Conservation (phyloP, 2,113 vertebrate genomes). For the Microcebus murinus region DNA sequence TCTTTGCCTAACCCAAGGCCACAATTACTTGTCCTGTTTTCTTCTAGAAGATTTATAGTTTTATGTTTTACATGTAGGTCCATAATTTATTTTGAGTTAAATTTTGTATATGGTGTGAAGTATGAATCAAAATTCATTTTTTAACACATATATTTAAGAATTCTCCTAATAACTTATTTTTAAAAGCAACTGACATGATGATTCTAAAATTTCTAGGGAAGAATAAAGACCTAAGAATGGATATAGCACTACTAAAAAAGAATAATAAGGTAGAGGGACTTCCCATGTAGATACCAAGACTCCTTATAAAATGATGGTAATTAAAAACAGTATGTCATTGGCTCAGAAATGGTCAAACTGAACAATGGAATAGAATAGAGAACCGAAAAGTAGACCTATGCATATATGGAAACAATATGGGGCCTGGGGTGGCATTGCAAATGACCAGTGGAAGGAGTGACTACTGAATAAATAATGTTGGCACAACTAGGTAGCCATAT, state of each 20-base stretch:
- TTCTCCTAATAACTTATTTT: background rate
- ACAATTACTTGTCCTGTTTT: background rate
- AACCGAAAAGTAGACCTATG: background rate
- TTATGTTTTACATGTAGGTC: background rate
- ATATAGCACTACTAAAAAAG: background rate
- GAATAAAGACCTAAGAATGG: background rate
- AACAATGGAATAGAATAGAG: background rate
- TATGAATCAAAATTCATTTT: background rate
- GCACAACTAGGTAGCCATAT: background rate
- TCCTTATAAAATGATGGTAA: background rate
- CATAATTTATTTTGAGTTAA: background rate
- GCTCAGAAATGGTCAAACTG: background rate
- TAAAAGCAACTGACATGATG: background rate
- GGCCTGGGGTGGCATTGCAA: background rate
- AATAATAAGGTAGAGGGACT: background rate
- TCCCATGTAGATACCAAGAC: background rate
- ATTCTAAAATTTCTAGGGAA: background rate
- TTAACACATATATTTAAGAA: background rate
- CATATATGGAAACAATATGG: background rate
- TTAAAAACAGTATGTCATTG: background rate
- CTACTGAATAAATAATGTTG: background rate
- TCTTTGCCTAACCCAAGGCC: background rate
- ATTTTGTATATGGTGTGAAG: background rate
- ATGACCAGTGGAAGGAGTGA: background rate
- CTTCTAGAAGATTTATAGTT: background rate